A percentile compares a stretch with the other conserved stretches of the same genome.
Conservation (phyloP, 2,797 vertebrate species). For the Thalassophryne amazonica region DNA sequence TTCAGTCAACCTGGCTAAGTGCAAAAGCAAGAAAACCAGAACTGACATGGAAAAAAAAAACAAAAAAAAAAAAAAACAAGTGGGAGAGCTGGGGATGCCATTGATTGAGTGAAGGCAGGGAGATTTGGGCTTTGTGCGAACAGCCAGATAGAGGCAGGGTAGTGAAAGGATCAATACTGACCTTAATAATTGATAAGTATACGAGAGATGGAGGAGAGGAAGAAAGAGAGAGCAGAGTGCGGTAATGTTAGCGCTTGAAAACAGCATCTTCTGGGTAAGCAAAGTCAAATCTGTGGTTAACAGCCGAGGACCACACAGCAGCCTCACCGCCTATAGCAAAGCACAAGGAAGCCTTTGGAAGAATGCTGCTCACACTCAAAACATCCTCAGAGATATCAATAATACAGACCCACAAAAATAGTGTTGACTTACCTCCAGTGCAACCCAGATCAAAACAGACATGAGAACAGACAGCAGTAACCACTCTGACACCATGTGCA, state of each 20-base stretch:
- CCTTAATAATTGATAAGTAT: constrained; percentile 86
- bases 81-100: constrained; percentile 56
- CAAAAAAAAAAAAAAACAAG: no score
- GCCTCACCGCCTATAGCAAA: constrained; percentile 15
- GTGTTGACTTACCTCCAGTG: constrained; percentile 15
- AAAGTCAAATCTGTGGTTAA: constrained; percentile 79
- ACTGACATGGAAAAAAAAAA: constrained; percentile 54
- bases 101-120: constrained; percentile 74
- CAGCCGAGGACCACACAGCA: constrained; percentile 58
- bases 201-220: constrained; percentile 57
- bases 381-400: constrained; percentile 48
- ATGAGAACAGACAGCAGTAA: constrained; percentile 3
- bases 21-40: constrained; percentile 52
- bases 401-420: constrained; percentile 1
- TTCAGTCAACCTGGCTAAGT: constrained; percentile 31
- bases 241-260: constrained; percentile 59
- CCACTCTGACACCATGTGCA: not conserved
- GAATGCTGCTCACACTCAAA: constrained; percentile 48
- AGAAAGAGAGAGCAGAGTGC: constrained; percentile 50
- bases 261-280: constrained; percentile 76
- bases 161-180: constrained; percentile 80
- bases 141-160: constrained; percentile 78
- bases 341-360: constrained; percentile 44
- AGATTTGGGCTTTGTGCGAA: constrained; percentile 79
- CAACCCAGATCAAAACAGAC: constrained; percentile 4